Base-by-base conservation (phyloP, 2,888 invertebrate species). In the Lasius platythorax region DNA sequence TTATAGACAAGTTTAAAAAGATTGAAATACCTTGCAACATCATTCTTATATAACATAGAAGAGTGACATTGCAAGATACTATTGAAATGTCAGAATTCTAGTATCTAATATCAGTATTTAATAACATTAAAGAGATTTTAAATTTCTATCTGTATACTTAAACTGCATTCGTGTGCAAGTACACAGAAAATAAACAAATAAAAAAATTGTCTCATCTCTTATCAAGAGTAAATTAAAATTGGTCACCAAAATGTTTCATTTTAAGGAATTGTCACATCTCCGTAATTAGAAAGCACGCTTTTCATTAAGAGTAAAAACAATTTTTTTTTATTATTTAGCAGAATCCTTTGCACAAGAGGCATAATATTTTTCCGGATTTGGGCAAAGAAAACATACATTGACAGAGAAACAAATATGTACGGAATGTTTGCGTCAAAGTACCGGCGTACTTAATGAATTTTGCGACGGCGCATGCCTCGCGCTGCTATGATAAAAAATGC, bases 401-500 rank as follows among this genome's bases (percentile, higher is more conserved):
- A 8, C 28, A 50, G 11, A 56, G 28, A 67, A 43, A 43, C 0
- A 9, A 23, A 12, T 30, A 33, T n/a, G 12, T 15, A 15, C 9
- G 9, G 6, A 33, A 3, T n/a, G 37, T 78, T 43, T 56, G 40
- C 30, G 5, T 30, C 28, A 40, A 78, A 50, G 23, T 37, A 50
- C 50, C 23, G 28, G 9, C 50, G 23, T 63, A 43, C 9, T 74
- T 74, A 74, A 63, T 30, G 33, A 74, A 30, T 74, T 74, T 74
- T 43, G 30, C 63, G 43, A 63, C 18, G 3, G 40, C 15, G 37
- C n/a, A 18, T 6, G 15, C 9, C 43, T 63, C 33, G 43, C n/a
- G 12, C 8, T 53, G 12, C 61, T n/a, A 15, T 46, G 15, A 46
- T 3, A 3, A 64, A 75, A 75, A 50, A 75, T 64, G 15, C 63